These are phyloP conservation scores for Conopomorpha cramerella DNA, from an alignment of 1,140 invertebrate genomes.

Conservation along the genomic window DNA sequence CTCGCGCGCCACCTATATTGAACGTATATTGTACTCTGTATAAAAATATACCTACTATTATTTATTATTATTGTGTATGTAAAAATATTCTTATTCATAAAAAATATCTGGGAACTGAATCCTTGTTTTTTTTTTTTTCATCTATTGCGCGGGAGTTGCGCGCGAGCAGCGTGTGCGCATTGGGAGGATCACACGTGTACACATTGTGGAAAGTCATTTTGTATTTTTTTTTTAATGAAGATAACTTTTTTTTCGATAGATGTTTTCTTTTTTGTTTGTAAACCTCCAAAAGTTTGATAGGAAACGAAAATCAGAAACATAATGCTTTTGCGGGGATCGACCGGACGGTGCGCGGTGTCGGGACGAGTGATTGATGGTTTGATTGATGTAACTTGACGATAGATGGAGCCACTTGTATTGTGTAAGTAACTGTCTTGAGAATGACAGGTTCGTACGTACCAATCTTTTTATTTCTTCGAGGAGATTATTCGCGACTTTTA, in stretches of 20 bases:
- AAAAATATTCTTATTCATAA: slow-evolving; percentile 29
- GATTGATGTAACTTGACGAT: too few species aligned
- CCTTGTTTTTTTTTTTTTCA: slow-evolving; percentile 8
- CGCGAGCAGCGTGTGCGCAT: slow-evolving; percentile 19
- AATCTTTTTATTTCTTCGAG: too few species aligned
- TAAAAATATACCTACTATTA: slow-evolving; percentile 59
- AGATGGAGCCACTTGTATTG: too few species aligned
- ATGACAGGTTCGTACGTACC: too few species aligned
- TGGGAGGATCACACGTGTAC: slow-evolving; percentile 39
- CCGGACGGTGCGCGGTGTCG: too few species aligned
- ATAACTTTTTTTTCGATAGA: slow-evolving; percentile 43
- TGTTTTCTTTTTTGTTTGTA: slow-evolving; percentile 47
- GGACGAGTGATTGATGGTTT: too few species aligned
- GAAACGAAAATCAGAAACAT: slow-evolving; percentile 43
- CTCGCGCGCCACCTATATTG: slow-evolving; percentile 18
- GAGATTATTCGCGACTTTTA: too few species aligned
- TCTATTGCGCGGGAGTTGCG: slow-evolving; percentile 18
- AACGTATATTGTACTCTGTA: slow-evolving; percentile 32
- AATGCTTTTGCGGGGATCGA: too few species aligned
- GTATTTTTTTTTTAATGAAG: slow-evolving; percentile 44
- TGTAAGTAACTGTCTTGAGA: too few species aligned
- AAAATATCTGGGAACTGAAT: slow-evolving; percentile 39
- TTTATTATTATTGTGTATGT: slow-evolving; percentile 50
- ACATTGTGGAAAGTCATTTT: slow-evolving; percentile 38
- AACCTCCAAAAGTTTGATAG: slow-evolving; percentile 60